Percentiles rank a stretch among this genome's conserved stretches.
Conservation (phyloP, 2,888 invertebrate genomes). For the Nowickia ferox region DNA sequence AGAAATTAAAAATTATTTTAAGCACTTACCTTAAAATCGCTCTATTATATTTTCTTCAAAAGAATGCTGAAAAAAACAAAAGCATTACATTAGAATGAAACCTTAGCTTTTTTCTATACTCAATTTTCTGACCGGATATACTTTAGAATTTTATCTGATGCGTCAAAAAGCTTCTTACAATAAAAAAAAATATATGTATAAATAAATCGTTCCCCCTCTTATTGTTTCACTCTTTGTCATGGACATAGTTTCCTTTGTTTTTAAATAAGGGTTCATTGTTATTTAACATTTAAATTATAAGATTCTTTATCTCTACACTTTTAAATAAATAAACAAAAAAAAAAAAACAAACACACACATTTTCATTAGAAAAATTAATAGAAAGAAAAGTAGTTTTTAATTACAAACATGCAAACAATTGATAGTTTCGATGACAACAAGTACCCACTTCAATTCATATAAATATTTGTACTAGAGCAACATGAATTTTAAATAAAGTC, state of each 20-base stretch:
- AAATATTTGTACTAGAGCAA: constrained; percentile 28
- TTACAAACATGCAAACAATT: constrained; percentile 68
- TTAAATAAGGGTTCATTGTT: constrained; percentile 57
- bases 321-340: constrained; percentile 22
- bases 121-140: neutral
- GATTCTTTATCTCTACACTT: constrained; percentile 43
- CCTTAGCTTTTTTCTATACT: neutral
- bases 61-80: neutral
- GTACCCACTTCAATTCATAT: constrained; percentile 52
- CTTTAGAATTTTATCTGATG: neutral
- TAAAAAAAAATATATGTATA: neutral
- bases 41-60: neutral
- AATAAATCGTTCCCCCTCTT: neutral
- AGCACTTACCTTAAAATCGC: neutral
- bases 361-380: constrained; percentile 33
- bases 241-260: neutral
- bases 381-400: constrained; percentile 66
- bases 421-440: constrained; percentile 55
- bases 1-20: neutral
- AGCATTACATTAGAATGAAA: neutral
- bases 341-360: constrained; percentile 2
- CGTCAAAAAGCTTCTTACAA: neutral
- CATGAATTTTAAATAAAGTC: constrained; percentile 51
- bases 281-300: neutral
- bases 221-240: neutral